These are phyloP conservation scores for Aphidoletes aphidimyza DNA, from an alignment of 2,888 invertebrate species.

Conservation along the genomic window DNA sequence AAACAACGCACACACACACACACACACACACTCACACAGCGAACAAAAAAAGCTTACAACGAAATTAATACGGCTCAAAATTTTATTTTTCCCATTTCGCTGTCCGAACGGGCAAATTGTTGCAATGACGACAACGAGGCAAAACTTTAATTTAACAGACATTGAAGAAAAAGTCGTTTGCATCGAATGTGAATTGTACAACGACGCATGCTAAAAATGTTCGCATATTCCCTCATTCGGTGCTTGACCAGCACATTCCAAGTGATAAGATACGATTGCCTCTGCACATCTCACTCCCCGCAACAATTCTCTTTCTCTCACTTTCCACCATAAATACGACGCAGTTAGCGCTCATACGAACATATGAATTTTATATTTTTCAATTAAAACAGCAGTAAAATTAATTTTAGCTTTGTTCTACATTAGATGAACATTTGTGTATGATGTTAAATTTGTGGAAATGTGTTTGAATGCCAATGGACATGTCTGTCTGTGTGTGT, in stretches of 20 bases:
- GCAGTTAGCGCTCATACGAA: constrained; percentile 28
- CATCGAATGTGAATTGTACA: not conserved
- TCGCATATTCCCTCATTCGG: not conserved
- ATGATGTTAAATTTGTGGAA: constrained; percentile 50
- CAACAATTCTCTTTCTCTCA: no score
- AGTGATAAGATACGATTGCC: constrained; percentile 17
- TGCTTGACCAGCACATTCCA: not conserved
- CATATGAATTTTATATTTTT: constrained; percentile 55
- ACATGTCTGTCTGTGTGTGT: no score
- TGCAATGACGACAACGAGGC: not conserved
- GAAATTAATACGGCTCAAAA: constrained; percentile 46
- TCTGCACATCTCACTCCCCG: not conserved
- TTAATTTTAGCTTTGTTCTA: constrained; percentile 54
- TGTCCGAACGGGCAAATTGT: not conserved
- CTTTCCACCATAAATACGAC: constrained; percentile 29
- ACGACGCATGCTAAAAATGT: not conserved
- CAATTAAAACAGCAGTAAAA: constrained; percentile 55
- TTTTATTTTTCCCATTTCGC: not conserved
- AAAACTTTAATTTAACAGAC: constrained; percentile 45
- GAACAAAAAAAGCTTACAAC: not conserved
- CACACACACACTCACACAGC: no score
- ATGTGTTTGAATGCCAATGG: constrained; percentile 38
- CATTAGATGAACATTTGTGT: constrained; percentile 50
- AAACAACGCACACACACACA: no score
- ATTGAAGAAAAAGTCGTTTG: not conserved